Conservation (phyloP, 37 sponge, comb jelly and placozoan species). For the Geodia barretti region DNA sequence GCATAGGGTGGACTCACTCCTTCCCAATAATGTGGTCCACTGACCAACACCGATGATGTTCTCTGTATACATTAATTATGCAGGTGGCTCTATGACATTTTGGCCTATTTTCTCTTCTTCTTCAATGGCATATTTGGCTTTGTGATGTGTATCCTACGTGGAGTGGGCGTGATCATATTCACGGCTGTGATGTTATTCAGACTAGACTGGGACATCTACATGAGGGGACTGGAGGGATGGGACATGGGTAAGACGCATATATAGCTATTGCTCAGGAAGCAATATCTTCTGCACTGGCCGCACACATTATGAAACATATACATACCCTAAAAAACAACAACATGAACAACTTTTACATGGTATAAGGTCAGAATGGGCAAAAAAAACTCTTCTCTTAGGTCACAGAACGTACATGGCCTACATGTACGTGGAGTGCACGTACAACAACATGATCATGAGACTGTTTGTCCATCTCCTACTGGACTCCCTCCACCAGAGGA, state of each 20-base stretch:
- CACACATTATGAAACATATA: too few species aligned
- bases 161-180: conserved; percentile 37
- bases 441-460: conserved; percentile 36
- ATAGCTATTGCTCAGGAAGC: too few species aligned
- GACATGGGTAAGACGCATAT: too few species aligned
- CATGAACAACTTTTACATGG: too few species aligned
- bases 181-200: conserved; percentile 39
- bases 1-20: too few species aligned
- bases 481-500: not conserved
- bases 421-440: conserved; percentile 39
- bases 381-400: conserved; percentile 6
- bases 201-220: conserved; percentile 61
- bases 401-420: conserved; percentile 42
- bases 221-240: conserved; percentile 65
- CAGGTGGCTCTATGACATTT: conserved; percentile 28
- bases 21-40: too few species aligned
- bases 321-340: too few species aligned
- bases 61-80: not conserved
- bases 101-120: conserved; percentile 38
- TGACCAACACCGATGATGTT: too few species aligned
- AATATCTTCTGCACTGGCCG: too few species aligned
- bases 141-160: conserved; percentile 49
- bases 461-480: conserved; percentile 23
- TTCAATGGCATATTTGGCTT: conserved; percentile 37
- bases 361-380: too few species aligned